phyloP scores from a whole-genome alignment of 2,113 vertebrate genomes.

The Halichoeres trimaculatus region DNA sequence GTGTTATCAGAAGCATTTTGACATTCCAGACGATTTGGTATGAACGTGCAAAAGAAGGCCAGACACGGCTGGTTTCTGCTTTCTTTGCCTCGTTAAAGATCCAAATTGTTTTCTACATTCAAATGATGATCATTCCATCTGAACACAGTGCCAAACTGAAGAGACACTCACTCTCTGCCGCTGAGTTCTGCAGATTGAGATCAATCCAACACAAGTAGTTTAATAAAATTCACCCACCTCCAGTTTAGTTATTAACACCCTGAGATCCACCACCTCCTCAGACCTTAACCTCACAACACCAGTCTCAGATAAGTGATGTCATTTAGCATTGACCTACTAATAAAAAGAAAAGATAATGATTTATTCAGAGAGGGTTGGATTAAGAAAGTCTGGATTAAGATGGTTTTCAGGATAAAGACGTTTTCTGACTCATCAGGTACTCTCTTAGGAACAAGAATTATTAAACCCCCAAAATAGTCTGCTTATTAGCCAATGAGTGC shows the following conservation, averaged over 20 bases:
- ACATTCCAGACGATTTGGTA: neutral
- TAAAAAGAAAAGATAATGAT: no score
- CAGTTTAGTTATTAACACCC: neutral
- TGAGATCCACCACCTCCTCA: neutral
- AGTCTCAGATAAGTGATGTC: no score
- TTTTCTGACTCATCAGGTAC: no score
- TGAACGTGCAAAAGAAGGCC: neutral
- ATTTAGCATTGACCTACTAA: no score
- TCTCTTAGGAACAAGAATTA: no score
- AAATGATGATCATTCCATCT: neutral
- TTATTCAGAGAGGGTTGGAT: no score
- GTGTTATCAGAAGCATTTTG: neutral
- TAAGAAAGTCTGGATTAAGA: no score
- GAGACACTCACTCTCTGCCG: conserved; percentile 7
- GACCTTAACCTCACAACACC: neutral
- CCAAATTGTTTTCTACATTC: neutral
- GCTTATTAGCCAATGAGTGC: no score
- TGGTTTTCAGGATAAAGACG: no score
- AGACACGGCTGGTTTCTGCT: neutral
- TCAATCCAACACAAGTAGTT: conserved; percentile 14
- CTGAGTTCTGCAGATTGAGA: conserved; percentile 37
- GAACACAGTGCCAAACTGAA: conserved; percentile 3
- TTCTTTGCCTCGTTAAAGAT: neutral
- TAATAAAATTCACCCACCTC: neutral
- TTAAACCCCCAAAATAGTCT: no score